Base-by-base conservation (phyloP, 2,113 vertebrate species). In the Archilochus colubris region DNA sequence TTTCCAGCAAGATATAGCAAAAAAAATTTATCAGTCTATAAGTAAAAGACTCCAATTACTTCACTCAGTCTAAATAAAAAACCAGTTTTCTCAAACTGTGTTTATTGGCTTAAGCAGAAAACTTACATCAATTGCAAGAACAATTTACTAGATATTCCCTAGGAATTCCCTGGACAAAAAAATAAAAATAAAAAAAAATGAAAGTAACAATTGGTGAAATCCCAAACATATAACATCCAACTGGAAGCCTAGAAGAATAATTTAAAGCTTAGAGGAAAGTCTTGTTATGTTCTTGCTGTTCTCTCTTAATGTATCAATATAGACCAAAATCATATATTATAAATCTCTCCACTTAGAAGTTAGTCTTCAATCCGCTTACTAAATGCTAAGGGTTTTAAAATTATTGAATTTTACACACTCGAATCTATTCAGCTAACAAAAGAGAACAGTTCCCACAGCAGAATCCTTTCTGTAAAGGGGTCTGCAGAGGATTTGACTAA, bases 11-110 rank as follows among this genome's bases (percentile, higher is more conserved):
- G 51, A 74, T 24, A 59, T 6, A 82, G 40, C 7, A n/a, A 86
- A 84, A 96, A 96, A 36, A 92, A 92, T 88, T 88, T 77, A 87
- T 15, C 31, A 20, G 2, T 25, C 72, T n/a, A n/a, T 72, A 91
- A 89, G 23, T 17, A 76, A 76, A 58, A 75, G 11, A 25, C 1
- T 21, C 11, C 23, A 59, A 21, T 31, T 81, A 74, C 12, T 58
- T 83, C 15, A 24, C 4, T 57, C 9, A 43, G 18, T 33, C 6
- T 64, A 64, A 80, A 33, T 58, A 54, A 82, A 69, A 50, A 50
- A 50, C 24, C 22, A 50, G 9, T 50, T 73, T 28, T 57, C 5
- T 2, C n/a, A 21, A 33, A 83, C 53, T 44, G 1, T 3, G 3
- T 82, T 69, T 18, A 61, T 31, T 48, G 4, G 6, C 89, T 77